phyloP scores from a whole-genome alignment of 1,140 invertebrate genomes.

The Camponotus pennsylvanicus region DNA sequence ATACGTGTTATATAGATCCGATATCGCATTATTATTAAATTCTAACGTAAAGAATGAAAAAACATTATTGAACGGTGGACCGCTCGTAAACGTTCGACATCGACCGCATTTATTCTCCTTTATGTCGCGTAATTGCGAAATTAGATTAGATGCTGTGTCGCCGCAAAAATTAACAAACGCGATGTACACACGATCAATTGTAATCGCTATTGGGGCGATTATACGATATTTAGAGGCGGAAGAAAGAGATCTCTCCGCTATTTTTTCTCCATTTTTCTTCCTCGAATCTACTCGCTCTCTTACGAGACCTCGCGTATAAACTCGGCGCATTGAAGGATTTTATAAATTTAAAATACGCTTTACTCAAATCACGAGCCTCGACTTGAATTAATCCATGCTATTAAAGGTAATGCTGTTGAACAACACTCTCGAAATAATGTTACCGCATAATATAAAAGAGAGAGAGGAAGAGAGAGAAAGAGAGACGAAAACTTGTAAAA shows the following conservation, averaged over 20 bases:
- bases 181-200: conserved; percentile 2
- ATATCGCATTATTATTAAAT: conserved; percentile 74
- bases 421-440: conserved; percentile 38
- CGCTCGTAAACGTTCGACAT: not conserved
- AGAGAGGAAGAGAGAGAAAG: not conserved
- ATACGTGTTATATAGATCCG: conserved; percentile 63
- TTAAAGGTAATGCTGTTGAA: conserved; percentile 33
- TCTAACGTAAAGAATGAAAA: conserved; percentile 35
- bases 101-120: conserved; percentile 15
- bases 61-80: conserved; percentile 27
- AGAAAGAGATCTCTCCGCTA: no score
- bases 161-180: conserved; percentile 39
- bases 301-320: not conserved
- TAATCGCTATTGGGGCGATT: not conserved
- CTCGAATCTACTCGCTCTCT: not conserved
- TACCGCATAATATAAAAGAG: not conserved
- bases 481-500: not conserved
- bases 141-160: conserved; percentile 34
- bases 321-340: not conserved
- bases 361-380: conserved; percentile 22
- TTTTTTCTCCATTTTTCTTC: not conserved
- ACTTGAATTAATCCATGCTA: conserved; percentile 48
- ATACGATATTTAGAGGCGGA: not conserved
- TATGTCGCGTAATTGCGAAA: conserved; percentile 50
- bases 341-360: conserved; percentile 42